Evolutionary conservation across 2,888 invertebrate genomes (phyloP), one percentile per base, ranked within the genome.

Genomic region (Himalopsyche anomala): DNA sequence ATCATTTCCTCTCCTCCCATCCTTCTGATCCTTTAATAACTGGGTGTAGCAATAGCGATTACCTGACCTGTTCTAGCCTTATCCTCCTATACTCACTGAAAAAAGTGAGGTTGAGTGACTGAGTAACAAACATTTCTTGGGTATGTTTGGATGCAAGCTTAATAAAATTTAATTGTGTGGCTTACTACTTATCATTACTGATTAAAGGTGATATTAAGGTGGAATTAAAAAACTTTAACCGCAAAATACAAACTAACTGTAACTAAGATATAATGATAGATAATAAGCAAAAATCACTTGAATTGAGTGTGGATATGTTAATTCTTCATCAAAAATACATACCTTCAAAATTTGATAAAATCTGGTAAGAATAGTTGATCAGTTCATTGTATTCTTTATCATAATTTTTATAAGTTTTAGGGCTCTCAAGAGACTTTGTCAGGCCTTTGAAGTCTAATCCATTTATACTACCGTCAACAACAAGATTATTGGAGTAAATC

Each of bases 321-420:
- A 40, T 40, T 40, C 40, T 40, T 6, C 6, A 40, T 40, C 1
- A 6, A 80, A 36, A 56, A 40, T 74, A 89, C 88, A 89, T 91
- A 91, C 90, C 90, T 89, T 87, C 87, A 54, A 91, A 90, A 88
- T 90, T 92, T 89, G 89, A 89, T 45, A 89, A 90, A 15, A 91
- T 89, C 84, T 89, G 87, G 4, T 87, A 82, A 1, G 91, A 89
- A 88, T 90, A 89, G 28, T 90, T 89, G 42, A 90, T 87, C n/a
- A 91, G 89, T 80, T 89, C 89, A 1, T 91, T 89, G 84, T 91
- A 90, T 62, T 91, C 89, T 1, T 90, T 90, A 87, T 91, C 90
- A 55, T 93, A 90, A 87, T 90, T 90, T 5, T 90, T 88, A 0
- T 89, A 89, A 19, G 83, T 54, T 54, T 89, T 28, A 90, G 56